Evolutionary conservation across 2,888 invertebrate genomes (phyloP).

Genomic region (Chalcis sispes): DNA sequence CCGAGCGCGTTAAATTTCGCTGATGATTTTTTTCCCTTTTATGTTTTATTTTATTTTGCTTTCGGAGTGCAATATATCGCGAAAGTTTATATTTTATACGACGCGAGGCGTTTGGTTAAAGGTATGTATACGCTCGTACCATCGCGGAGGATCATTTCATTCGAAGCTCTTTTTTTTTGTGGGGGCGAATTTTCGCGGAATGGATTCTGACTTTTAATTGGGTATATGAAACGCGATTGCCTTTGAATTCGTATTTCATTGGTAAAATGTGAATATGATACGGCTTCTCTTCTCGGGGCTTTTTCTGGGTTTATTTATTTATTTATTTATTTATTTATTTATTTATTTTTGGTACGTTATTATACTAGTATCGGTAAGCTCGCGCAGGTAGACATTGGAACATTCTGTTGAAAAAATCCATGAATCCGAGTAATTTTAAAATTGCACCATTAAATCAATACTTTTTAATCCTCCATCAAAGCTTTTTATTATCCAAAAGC

Average conservation of each 20-base stretch:
- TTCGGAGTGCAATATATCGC: too few relatives aligned
- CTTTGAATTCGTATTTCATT: slow-evolving; percentile 36
- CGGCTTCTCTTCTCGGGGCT: neutral
- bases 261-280: slow-evolving; percentile 37
- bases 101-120: too few relatives aligned
- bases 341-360: slow-evolving; percentile 13
- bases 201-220: slow-evolving; percentile 49
- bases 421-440: slow-evolving; percentile 13
- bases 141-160: neutral
- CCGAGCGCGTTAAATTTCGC: too few relatives aligned
- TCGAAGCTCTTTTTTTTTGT: slow-evolving; percentile 4
- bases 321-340: too few relatives aligned
- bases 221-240: slow-evolving; percentile 39
- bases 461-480: neutral
- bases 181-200: slow-evolving; percentile 32
- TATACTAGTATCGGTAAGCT: slow-evolving; percentile 17
- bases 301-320: slow-evolving; percentile 1
- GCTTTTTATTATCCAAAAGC: neutral
- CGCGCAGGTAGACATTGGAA: neutral
- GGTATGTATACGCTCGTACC: too few relatives aligned
- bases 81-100: too few relatives aligned
- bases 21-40: neutral
- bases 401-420: slow-evolving; percentile 27
- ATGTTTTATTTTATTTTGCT: too few relatives aligned
- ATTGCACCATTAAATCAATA: neutral